These are phyloP conservation scores for Cynoglossus semilaevis DNA, from an alignment of 2,113 vertebrate genomes.

Conservation along the genomic window DNA sequence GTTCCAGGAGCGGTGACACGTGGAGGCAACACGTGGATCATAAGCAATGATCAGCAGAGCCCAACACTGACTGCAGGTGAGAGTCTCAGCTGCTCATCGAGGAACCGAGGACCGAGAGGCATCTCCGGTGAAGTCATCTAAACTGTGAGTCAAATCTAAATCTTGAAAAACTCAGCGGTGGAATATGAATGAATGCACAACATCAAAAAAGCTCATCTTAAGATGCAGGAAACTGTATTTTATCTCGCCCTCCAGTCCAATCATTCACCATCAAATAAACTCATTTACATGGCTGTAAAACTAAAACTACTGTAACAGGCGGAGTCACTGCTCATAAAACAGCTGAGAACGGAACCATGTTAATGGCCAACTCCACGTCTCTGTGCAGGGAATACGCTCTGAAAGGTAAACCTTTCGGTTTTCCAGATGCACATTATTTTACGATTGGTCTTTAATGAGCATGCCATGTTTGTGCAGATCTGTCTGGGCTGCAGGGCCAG, in stretches of 20 bases:
- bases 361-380: slow-evolving; percentile 29
- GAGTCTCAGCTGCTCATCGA: too few relatives aligned
- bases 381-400: slow-evolving; percentile 1
- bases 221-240: neutral
- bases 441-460: slow-evolving; percentile 74
- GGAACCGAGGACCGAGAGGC: too few relatives aligned
- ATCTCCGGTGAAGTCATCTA: too few relatives aligned
- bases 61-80: too few relatives aligned
- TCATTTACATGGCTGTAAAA: slow-evolving; percentile 4
- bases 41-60: too few relatives aligned
- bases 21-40: too few relatives aligned
- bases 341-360: neutral
- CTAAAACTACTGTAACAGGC: slow-evolving; percentile 1
- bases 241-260: slow-evolving; percentile 1
- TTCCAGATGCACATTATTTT: slow-evolving; percentile 70
- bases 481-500: slow-evolving; percentile 56
- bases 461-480: slow-evolving; percentile 67
- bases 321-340: slow-evolving; percentile 5
- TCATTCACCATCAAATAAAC: slow-evolving; percentile 14
- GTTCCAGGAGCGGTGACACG: too few relatives aligned
- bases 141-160: too few relatives aligned
- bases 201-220: neutral
- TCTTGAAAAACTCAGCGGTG: too few relatives aligned
- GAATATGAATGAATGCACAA: too few relatives aligned
- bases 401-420: slow-evolving; percentile 42